A percentile compares a stretch with the other conserved stretches of the same genome.
Evolutionary conservation across 2,888 invertebrate species (phyloP).

Genomic region (Ryuthela nishihirai): DNA sequence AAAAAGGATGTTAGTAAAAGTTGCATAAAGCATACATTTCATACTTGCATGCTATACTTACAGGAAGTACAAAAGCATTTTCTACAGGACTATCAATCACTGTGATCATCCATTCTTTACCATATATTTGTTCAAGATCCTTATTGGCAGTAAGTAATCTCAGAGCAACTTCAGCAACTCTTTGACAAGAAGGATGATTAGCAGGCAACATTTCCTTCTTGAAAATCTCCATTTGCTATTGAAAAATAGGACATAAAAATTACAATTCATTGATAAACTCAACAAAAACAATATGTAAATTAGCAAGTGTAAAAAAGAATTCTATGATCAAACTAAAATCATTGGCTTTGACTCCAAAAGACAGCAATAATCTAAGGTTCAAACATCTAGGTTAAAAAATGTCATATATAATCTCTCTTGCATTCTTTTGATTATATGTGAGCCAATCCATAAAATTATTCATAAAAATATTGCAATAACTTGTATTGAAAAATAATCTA

Average conservation of each 20-base stretch:
- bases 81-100: conserved; percentile 53
- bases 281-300: background rate
- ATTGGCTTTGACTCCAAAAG: too few species aligned
- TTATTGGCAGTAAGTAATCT: conserved; percentile 54
- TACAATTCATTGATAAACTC: background rate
- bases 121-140: conserved; percentile 53
- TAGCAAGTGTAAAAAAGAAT: conserved; percentile 4
- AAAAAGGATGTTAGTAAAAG: too few species aligned
- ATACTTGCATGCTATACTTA: too few species aligned
- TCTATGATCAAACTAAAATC: conserved; percentile 4
- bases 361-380: too few species aligned
- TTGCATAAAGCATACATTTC: too few species aligned
- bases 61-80: conserved; percentile 59
- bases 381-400: too few species aligned
- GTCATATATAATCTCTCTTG: too few species aligned
- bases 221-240: conserved; percentile 49
- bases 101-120: conserved; percentile 55
- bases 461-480: too few species aligned
- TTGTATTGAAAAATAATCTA: too few species aligned
- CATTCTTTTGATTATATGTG: too few species aligned
- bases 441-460: too few species aligned
- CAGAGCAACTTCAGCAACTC: conserved; percentile 51
- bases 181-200: conserved; percentile 50
- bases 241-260: conserved; percentile 1
- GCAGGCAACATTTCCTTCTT: conserved; percentile 48